Base-by-base conservation (phyloP, 2,113 vertebrate species). In the Charina bottae region DNA sequence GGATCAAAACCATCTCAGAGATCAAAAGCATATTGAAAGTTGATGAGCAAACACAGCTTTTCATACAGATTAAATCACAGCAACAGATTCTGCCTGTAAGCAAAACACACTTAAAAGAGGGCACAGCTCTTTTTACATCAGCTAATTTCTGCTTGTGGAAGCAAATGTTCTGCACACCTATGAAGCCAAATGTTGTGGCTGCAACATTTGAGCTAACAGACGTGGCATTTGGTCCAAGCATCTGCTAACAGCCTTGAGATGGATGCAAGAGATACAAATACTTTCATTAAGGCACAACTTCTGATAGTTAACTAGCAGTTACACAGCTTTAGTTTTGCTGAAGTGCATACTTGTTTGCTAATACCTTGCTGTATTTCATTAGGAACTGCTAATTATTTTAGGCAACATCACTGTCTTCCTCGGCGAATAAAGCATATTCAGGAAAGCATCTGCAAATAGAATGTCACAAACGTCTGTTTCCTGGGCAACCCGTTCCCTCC, bases 401-500 rank as follows among this genome's bases (percentile, higher is more conserved):
- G 3, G 33, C 42, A 24, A 13, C 78, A 17, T 33, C 28, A 0
- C 4, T 6, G 46, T 58, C 33, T n/a, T 84, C 2, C n/a, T 5
- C 17, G 3, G 60, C 1, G 58, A 0, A 55, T 10, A 62, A 86
- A 86, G 87, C 90, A 85, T 37, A 91, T 85, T 19, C 89, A 92
- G 93, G 83, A 78, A 95, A 94, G 72, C n/a, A 28, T 60, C 93
- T 13, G 42, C 90, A 28, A 83, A 68, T 60, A 28, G 94, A 83
- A 58, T 62, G 92, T 13, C 42, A 92, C 96, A 90, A 83, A 87
- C 64, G 90, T 94, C 93, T 17, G 96, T 97, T 95, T 94, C 97
- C 97, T 64, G 92, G 94, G 93, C 96, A 96, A 96, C 97, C 26
- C 94, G 2, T 3, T 72, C 95, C 97, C 94, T 90, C 93, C 37